Base-by-base conservation (phyloP, 2,888 invertebrate genomes). In the Drosophila imparisetae region DNA sequence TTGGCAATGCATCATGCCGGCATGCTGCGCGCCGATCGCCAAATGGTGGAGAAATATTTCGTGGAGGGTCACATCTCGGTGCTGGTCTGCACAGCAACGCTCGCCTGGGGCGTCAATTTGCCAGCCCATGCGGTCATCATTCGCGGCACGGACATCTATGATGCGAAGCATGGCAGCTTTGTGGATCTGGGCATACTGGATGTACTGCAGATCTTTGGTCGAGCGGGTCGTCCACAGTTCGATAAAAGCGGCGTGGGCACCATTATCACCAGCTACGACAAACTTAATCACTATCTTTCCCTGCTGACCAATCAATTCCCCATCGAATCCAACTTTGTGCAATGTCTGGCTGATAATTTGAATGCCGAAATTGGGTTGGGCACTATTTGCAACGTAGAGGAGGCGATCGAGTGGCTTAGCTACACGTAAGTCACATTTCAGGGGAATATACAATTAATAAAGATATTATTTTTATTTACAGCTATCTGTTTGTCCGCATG, bases 91-190 rank as follows among this genome's bases (percentile, higher is more conserved):
- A 99, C 99, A 0, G 97, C 99, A 0, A 99, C 99, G 0, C 94
- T 99, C 36, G 99, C 99, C 32, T 99, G 99, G 99, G 99, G 99
- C 83, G 99, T 99, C 7, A 99, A 99, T 94, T 94, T 99, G 78
- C 99, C 99, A 0, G 99, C 99, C 0, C 99, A 99, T 92, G 99
- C 98, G 36, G 99, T 99, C 75, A 95, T 99, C 57, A 93, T 93
- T 27, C 66, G 76, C 42, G 91, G 92, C 15, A 99, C 99, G 11
- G 98, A 98, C 92, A 96, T 99, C 78, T 99, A 99, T 93, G 98
- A 99, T 93, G 96, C 99, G 30, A 98, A 98, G 81, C 97, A 96
- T 90, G 98, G 99, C 4, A 94, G 96, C 0, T 99, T 98, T 93
- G 96, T 99, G 0, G 98, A 99, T 92, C 94, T 99, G 50, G 98